phyloP scores from a whole-genome alignment of 2,888 invertebrate genomes.

The Clanis bilineata region DNA sequence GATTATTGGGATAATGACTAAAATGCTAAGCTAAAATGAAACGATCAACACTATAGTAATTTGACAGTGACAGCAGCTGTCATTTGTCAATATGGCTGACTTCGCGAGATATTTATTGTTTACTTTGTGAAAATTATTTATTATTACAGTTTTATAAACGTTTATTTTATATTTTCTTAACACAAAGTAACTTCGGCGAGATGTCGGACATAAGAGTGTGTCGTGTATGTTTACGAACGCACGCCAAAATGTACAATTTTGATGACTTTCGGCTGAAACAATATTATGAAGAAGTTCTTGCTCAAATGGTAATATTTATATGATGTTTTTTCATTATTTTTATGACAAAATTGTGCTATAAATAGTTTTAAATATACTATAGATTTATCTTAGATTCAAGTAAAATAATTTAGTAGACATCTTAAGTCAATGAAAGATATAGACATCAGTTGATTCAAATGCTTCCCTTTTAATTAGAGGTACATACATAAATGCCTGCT shows the following conservation, averaged over 20 bases:
- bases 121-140: neutral
- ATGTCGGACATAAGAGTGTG: slow-evolving; percentile 57
- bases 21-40: no score
- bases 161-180: neutral
- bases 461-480: no score
- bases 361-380: no score
- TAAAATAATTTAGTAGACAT: no score
- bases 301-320: slow-evolving; percentile 40
- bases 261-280: slow-evolving; percentile 50
- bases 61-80: neutral
- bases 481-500: no score
- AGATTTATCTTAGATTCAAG: no score
- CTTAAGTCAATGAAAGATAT: no score
- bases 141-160: neutral
- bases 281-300: slow-evolving; percentile 61
- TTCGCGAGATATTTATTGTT: neutral
- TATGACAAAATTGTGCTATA: neutral
- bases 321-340: neutral
- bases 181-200: slow-evolving; percentile 5
- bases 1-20: no score
- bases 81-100: neutral
- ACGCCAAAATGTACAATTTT: slow-evolving; percentile 50
- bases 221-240: slow-evolving; percentile 56
- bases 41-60: no score
- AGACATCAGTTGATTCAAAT: no score